A percentile compares a stretch with the other conserved stretches of the same genome.
phyloP scores from a whole-genome alignment of 2,113 vertebrate species.

The Eonycteris spelaea region DNA sequence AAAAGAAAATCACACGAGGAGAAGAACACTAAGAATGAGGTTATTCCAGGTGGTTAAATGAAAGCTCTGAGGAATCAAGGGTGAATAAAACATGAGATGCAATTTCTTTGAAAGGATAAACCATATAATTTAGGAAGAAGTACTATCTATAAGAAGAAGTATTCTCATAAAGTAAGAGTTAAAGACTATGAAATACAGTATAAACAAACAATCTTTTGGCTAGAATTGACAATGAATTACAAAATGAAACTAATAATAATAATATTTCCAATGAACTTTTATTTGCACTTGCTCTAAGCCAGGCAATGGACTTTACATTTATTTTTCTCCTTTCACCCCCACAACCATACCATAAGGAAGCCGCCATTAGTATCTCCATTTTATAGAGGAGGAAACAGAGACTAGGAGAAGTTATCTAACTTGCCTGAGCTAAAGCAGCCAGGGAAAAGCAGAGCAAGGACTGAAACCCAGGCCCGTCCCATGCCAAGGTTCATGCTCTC shows the following conservation, averaged over 20 bases:
- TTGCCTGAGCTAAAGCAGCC: background rate
- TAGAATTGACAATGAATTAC: background rate
- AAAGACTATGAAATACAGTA: background rate
- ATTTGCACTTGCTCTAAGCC: background rate
- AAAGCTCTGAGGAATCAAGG: background rate
- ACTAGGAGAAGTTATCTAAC: background rate
- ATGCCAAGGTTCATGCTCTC: background rate
- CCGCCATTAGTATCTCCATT: background rate
- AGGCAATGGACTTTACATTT: background rate
- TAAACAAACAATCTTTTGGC: background rate
- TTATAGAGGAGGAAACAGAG: background rate
- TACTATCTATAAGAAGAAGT: background rate
- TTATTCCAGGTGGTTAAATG: constrained; percentile 14
- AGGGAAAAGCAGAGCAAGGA: background rate
- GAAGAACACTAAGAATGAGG: background rate
- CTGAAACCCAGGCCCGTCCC: background rate
- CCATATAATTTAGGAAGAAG: background rate
- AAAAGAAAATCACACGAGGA: background rate
- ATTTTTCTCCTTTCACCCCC: background rate
- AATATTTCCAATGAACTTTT: background rate
- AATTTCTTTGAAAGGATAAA: background rate
- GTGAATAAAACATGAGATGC: background rate
- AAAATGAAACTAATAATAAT: background rate
- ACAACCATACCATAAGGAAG: background rate
- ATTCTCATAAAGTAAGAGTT: background rate